phyloP scores from a whole-genome alignment of 2,113 vertebrate genomes.

The Genyomyrus donnyi region DNA sequence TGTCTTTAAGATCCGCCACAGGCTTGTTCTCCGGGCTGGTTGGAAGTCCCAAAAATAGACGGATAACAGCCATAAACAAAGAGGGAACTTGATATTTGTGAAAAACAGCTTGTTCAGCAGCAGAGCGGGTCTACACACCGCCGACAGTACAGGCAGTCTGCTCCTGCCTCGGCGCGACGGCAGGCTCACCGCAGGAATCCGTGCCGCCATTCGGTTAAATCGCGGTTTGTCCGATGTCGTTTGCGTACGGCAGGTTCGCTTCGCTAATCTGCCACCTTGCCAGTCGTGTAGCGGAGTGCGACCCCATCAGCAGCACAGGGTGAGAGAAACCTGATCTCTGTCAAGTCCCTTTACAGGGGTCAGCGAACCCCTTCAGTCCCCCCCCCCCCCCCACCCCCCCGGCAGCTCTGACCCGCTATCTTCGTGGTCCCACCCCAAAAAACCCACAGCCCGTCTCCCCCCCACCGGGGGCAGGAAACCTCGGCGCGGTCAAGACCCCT shows the following conservation, averaged over 20 bases:
- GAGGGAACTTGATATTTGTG: constrained; percentile 49
- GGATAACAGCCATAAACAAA: constrained; percentile 50
- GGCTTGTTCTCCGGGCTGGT: constrained; percentile 43
- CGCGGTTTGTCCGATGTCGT: background rate
- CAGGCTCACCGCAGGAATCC: background rate
- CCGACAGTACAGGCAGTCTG: background rate
- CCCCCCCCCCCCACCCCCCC: too few relatives aligned
- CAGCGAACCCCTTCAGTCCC: background rate
- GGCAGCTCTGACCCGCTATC: too few relatives aligned
- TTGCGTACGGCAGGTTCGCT: background rate
- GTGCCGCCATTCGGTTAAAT: background rate
- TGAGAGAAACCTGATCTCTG: background rate
- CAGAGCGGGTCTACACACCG: background rate
- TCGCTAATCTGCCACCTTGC: background rate
- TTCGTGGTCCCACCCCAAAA: too few relatives aligned
- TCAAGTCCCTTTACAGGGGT: background rate
- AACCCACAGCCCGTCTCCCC: too few relatives aligned
- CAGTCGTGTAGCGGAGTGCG: background rate
- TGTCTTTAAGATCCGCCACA: background rate
- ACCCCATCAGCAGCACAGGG: background rate
- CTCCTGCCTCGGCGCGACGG: background rate
- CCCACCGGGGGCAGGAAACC: too few relatives aligned
- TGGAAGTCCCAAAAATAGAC: constrained; percentile 51
- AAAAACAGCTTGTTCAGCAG: constrained; percentile 38
- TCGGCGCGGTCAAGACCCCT: background rate